Conservation (phyloP, 1,140 invertebrate species). For the Aphelenchoides fujianensis region DNA sequence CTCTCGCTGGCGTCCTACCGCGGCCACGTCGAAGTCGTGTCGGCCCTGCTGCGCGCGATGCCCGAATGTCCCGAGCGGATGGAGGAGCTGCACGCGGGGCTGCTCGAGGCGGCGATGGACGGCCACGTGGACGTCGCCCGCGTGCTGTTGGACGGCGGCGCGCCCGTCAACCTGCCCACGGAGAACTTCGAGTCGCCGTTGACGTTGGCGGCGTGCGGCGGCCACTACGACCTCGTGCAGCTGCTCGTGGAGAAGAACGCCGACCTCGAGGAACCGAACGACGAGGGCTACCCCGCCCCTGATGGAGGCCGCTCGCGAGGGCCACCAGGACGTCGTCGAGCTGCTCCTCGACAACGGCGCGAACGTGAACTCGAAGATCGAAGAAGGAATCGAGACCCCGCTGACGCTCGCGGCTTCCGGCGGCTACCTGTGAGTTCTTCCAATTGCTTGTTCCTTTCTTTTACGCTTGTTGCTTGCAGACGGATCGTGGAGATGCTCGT, state of each 20-base stretch:
- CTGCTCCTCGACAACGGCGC: slow-evolving; percentile 69
- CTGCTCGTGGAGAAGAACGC: slow-evolving; percentile 81
- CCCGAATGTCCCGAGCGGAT: slow-evolving; percentile 84
- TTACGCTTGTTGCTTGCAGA: slow-evolving; percentile 37
- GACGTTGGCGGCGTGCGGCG: slow-evolving; percentile 93
- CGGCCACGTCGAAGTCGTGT: slow-evolving; percentile 88
- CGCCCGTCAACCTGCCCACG: slow-evolving; percentile 96
- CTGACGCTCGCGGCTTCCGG: slow-evolving; percentile 93
- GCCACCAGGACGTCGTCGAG: slow-evolving; percentile 69
- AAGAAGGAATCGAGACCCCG: slow-evolving; percentile 80
- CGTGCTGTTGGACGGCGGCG: slow-evolving; percentile 68
- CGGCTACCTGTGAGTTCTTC: slow-evolving; percentile 79
- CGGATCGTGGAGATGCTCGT: slow-evolving; percentile 85
- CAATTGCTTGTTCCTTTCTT: not conserved
- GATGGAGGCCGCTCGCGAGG: slow-evolving; percentile 95
- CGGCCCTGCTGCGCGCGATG: slow-evolving; percentile 64
- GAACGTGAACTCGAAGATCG: slow-evolving; percentile 94
- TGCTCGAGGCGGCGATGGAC: slow-evolving; percentile 99
- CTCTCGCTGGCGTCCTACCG: slow-evolving; percentile 95
- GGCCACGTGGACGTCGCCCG: slow-evolving; percentile 73
- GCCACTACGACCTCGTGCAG: slow-evolving; percentile 88
- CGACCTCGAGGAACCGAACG: slow-evolving; percentile 97
- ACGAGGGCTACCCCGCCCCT: slow-evolving; percentile 99
- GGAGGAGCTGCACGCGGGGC: slow-evolving; percentile 97
- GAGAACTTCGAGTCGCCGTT: slow-evolving; percentile 98